Base-by-base conservation (phyloP, 35 echinoderm and acorn worm genomes). In the Holothuria glaberrima region DNA sequence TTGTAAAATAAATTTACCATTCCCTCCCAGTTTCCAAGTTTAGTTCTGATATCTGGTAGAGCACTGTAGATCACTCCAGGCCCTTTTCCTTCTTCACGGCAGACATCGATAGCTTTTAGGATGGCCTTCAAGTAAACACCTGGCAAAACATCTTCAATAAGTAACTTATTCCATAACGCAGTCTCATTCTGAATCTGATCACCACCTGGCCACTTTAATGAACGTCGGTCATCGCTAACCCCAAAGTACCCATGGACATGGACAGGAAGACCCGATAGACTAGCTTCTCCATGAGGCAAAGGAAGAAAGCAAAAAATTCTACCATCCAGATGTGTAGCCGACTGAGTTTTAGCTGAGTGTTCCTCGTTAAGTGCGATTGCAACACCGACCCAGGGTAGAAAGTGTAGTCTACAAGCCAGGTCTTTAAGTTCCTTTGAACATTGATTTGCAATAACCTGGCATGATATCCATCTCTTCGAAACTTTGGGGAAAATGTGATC, bases 221-320 rank as follows among this genome's bases (percentile, higher is more conserved):
- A 75, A 34, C 93, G 78, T 45, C 96, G 72, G 44, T 98, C 86
- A 36, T 92, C 91, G 30, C 90, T 88, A 27, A 98, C 74, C 36
- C 96, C 93, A 88, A 98, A 98, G 88, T 95, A 94, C 0, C 93
- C 96, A 73, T 98, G 93, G 16, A 98, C 66, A 79, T 98, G 96
- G 20, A 98, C 91, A 27, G 96, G 96, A n/a, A 98, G 75, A 32
- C 96, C 96, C 44, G 93, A 92, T 17, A 28, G 36, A 62, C 93
- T 94, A 25, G 89, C 74, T 38, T 91, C 70, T 27, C 91, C 83
- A 14, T 73, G 56, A 82, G 97, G 93, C 7, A 99, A 58, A 45
- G 97, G 97, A 4, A 99, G 91, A 87, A 99, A 99, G 69, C 97
- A 99, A 68, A 95, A 99, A n/a, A 91, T 86, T 44, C 97, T 84